Conservation (phyloP, 2,888 invertebrate genomes). For the Helicoverpa assulta region DNA sequence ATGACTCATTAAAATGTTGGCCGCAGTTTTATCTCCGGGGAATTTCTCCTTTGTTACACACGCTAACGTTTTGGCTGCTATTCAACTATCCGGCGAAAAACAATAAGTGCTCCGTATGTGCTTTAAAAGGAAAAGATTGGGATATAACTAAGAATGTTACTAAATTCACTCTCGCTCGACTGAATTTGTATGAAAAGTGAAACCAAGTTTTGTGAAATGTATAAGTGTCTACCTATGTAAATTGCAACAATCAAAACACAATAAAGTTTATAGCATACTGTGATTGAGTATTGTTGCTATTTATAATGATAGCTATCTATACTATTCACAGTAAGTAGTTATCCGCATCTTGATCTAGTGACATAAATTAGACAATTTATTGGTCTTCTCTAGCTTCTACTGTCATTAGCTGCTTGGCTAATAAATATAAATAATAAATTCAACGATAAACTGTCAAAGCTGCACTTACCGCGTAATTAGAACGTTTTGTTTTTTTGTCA, state of each 20-base stretch:
- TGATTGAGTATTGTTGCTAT: conserved; percentile 7
- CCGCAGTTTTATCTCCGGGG: conserved; percentile 70
- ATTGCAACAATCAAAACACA: conserved; percentile 11
- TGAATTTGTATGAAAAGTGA: conserved; percentile 8
- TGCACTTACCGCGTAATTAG: conserved; percentile 19
- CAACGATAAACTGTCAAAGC: conserved; percentile 5
- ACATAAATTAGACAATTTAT: conserved; percentile 14
- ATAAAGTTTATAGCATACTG: conserved; percentile 8
- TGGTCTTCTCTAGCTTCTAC: conserved; percentile 14
- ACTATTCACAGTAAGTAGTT: conserved; percentile 4
- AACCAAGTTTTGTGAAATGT: conserved; percentile 17
- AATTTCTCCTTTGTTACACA: conserved; percentile 77
- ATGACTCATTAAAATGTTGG: conserved; percentile 75
- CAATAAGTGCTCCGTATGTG: conserved; percentile 51
- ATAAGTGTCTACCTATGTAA: conserved; percentile 8
- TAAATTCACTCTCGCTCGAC: conserved; percentile 11
- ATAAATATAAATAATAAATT: conserved; percentile 12
- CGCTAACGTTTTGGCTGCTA: conserved; percentile 73
- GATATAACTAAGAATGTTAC: conserved; percentile 1
- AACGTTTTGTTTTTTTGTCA: conserved; percentile 18
- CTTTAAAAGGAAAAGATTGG: conserved; percentile 56
- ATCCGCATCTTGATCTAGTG: conserved; percentile 3
- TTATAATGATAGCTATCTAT: conserved; percentile 4
- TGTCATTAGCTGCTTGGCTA: conserved; percentile 24
- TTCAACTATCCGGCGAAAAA: conserved; percentile 72